These are phyloP conservation scores for Papilio protenor DNA, from an alignment of 2,888 invertebrate genomes.

Conservation along the genomic window DNA sequence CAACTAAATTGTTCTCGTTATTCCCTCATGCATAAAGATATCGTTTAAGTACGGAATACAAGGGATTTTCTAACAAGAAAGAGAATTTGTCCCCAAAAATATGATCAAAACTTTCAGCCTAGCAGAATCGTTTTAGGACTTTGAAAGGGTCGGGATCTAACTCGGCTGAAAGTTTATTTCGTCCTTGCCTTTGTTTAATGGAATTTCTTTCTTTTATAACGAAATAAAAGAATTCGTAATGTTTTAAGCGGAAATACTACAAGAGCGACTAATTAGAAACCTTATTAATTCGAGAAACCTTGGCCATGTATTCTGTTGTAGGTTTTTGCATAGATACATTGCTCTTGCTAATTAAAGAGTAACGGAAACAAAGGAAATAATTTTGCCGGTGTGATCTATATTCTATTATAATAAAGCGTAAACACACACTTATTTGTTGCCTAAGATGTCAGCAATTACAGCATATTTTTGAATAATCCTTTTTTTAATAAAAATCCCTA, in stretches of 20 bases:
- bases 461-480: too few relatives aligned
- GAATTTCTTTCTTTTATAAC: slow-evolving; percentile 19
- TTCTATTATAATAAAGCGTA: too few relatives aligned
- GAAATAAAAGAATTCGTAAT: slow-evolving; percentile 23
- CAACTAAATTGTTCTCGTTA: not conserved
- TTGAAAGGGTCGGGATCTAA: slow-evolving; percentile 27
- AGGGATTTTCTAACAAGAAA: slow-evolving; percentile 20
- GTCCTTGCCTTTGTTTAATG: slow-evolving; percentile 28
- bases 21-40: slow-evolving; percentile 23
- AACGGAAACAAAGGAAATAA: not conserved
- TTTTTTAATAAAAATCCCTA: too few relatives aligned
- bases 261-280: not conserved
- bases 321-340: not conserved
- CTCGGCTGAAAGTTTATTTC: slow-evolving; percentile 16
- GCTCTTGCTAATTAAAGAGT: not conserved
- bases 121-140: slow-evolving; percentile 29
- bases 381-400: too few relatives aligned
- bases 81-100: slow-evolving; percentile 28
- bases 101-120: slow-evolving; percentile 30
- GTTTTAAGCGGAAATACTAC: not conserved
- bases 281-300: not conserved
- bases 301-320: not conserved
- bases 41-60: slow-evolving; percentile 11
- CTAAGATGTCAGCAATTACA: too few relatives aligned
- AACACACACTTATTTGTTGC: too few relatives aligned